These are phyloP conservation scores for Perca flavescens DNA, from an alignment of 2,113 vertebrate species.

Conservation along the genomic window DNA sequence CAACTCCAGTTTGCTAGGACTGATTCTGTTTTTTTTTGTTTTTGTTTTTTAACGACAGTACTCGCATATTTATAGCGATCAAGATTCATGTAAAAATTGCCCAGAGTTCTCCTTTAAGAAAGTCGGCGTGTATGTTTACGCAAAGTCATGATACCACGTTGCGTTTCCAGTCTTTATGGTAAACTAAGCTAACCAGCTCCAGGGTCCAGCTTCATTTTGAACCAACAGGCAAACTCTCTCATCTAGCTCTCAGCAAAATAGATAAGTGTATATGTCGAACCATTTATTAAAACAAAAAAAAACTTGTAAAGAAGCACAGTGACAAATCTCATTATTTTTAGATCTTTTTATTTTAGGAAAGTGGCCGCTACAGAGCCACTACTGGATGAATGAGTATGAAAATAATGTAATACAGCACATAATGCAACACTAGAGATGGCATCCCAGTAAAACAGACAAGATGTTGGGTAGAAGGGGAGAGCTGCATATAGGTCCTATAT, in stretches of 20 bases:
- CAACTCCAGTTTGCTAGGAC: too few relatives aligned
- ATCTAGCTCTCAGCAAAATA: not conserved
- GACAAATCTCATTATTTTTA: not conserved
- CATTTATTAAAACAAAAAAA: not conserved
- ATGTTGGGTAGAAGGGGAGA: not conserved
- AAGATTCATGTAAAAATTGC: too few relatives aligned
- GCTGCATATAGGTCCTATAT: not conserved
- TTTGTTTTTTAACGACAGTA: too few relatives aligned
- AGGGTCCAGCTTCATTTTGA: not conserved
- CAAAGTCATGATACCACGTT: too few relatives aligned
- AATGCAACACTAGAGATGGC: not conserved
- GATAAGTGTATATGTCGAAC: not conserved
- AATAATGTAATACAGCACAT: not conserved
- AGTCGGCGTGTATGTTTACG: too few relatives aligned
- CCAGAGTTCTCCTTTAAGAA: too few relatives aligned
- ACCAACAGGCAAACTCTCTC: not conserved
- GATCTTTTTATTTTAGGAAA: not conserved
- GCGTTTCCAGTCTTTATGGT: too few relatives aligned
- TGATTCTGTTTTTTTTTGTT: too few relatives aligned
- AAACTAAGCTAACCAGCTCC: not conserved
- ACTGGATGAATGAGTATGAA: constrained; percentile 15
- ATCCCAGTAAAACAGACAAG: not conserved
- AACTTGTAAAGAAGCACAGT: not conserved
- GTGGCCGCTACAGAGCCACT: not conserved
- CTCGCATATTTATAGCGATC: too few relatives aligned